phyloP scores from a whole-genome alignment of 2,888 invertebrate genomes.

The Amphiduros pacificus region DNA sequence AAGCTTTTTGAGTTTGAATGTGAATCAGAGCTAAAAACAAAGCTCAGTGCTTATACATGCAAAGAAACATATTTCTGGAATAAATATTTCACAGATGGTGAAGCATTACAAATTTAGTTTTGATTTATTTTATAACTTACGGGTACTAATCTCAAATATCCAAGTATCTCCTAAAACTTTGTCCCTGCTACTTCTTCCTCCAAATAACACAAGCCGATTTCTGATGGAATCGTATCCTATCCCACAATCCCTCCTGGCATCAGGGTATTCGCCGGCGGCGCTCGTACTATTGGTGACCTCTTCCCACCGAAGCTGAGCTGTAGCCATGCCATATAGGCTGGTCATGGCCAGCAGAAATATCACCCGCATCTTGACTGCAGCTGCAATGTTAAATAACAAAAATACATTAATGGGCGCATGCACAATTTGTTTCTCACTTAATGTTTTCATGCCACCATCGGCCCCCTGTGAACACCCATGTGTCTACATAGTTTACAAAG shows the following conservation, averaged over 20 bases:
- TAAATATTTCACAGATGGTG: background rate
- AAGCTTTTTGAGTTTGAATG: background rate
- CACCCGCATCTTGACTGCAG: too few species aligned
- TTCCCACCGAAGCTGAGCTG: too few species aligned
- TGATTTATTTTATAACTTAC: conserved; percentile 1
- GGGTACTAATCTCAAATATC: background rate
- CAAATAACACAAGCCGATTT: conserved; percentile 6
- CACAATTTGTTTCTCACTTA: too few species aligned
- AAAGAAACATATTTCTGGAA: background rate
- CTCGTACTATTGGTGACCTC: too few species aligned
- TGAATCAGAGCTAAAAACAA: background rate
- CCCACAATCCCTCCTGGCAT: conserved; percentile 8
- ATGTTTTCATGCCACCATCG: too few species aligned
- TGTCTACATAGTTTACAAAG: too few species aligned
- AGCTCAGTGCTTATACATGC: background rate
- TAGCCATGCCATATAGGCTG: too few species aligned
- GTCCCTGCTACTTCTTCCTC: background rate
- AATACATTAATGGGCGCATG: too few species aligned
- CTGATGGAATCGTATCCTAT: conserved; percentile 7
- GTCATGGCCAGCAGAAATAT: too few species aligned
- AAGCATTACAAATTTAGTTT: background rate
- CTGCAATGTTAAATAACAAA: too few species aligned
- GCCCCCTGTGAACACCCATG: too few species aligned
- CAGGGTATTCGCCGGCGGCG: background rate
- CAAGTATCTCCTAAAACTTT: conserved; percentile 9